Evolutionary conservation across 2,888 invertebrate genomes (phyloP), one percentile per base, ranked within the genome.

Genomic region (Agrilus mali): DNA sequence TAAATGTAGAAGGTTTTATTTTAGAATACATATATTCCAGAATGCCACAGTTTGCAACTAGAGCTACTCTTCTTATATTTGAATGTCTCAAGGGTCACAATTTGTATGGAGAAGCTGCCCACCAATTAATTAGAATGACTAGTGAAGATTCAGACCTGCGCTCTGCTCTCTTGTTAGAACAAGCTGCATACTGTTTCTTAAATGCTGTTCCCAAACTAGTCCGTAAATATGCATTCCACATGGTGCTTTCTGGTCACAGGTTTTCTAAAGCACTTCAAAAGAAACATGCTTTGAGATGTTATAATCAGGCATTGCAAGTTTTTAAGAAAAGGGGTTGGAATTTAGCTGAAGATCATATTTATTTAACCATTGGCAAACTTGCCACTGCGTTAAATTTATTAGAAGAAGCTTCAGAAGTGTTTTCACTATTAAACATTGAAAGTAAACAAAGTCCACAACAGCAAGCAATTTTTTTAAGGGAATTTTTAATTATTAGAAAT

Each of bases 91-190:
- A 85, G 64, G 78, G 80, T 35, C 75, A 82, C 33, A 80, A 80
- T 32, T 70, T 85, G 54, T 86, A 82, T 59, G 82, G 85, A 10
- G 96, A 97, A 64, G 94, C 96, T n/a, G 95, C 96, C 0, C 86
- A 86, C 60, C 92, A 93, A 63, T 76, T 93, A 40, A 92, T 95
- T 54, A 80, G 93, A 47, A 89, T 96, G 87, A 94, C 94, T 8
- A 88, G 89, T 53, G 95, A 96, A 69, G 96, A 97, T 64, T 90
- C 93, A n/a, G 96, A 97, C 68, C 70, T 98, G 43, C 77, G 93
- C 43, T 93, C 93, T 52, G 97, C 95, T 7, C 71, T 98, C 59
- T 69, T 97, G 42, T 70, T 97, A 39, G 97, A 98, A 65, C 95
- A 96, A 65, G 95, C 96, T 0, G 85, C 96, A 0, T 85, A 93